phyloP scores from a whole-genome alignment of 2,888 invertebrate species.

The Anaspis maculata region DNA sequence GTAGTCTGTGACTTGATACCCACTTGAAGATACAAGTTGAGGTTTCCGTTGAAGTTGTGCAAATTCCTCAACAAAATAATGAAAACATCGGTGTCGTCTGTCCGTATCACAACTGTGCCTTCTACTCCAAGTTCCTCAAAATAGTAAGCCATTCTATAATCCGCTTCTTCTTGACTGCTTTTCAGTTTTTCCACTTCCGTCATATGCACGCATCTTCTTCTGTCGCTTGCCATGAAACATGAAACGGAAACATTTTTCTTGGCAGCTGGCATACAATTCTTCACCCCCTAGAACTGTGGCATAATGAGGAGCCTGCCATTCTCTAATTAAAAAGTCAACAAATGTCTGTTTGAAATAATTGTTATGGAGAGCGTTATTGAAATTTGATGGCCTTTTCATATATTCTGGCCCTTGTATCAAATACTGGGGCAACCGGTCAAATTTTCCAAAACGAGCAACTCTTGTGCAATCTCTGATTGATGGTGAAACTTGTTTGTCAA shows the following conservation, averaged over 20 bases:
- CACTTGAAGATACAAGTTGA: too few species aligned
- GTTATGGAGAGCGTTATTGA: slow-evolving; percentile 27
- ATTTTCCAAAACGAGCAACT: too few species aligned
- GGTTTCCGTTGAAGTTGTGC: too few species aligned
- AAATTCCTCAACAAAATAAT: neutral
- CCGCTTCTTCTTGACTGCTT: slow-evolving; percentile 1
- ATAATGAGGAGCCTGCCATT: slow-evolving; percentile 17
- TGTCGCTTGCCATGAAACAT: too few species aligned
- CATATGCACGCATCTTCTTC: too few species aligned
- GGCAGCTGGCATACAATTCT: neutral
- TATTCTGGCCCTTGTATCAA: slow-evolving; percentile 27
- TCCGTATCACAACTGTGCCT: neutral
- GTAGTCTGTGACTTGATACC: neutral
- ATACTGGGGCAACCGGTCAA: too few species aligned
- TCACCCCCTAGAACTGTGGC: neutral
- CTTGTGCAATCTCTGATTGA: slow-evolving; percentile 35
- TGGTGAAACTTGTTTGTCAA: slow-evolving; percentile 29
- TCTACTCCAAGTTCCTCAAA: neutral
- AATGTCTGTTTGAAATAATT: slow-evolving; percentile 28
- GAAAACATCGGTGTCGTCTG: neutral
- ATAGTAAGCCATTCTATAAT: neutral
- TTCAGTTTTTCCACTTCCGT: too few species aligned
- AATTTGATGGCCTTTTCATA: slow-evolving; percentile 26
- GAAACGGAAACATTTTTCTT: neutral
- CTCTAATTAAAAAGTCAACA: slow-evolving; percentile 23